phyloP scores from a whole-genome alignment of 2,888 invertebrate genomes.

The Gibbula magus region DNA sequence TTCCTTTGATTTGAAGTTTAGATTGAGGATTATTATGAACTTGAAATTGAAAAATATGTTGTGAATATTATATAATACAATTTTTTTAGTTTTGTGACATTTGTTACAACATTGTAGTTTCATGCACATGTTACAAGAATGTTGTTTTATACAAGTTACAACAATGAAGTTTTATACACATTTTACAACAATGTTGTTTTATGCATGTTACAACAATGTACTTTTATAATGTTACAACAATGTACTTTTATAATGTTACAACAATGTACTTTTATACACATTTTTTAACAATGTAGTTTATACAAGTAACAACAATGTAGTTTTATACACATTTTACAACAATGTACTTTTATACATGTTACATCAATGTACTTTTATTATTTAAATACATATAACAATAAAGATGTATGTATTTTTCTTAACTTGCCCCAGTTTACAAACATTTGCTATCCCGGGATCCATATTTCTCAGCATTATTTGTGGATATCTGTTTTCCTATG shows the following conservation, averaged over 20 bases:
- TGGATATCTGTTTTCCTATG: conserved; percentile 96
- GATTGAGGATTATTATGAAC: not conserved
- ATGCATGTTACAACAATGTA: no score
- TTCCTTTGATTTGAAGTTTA: no score
- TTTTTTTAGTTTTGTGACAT: no score
- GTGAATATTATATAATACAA: no score
- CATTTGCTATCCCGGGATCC: conserved; percentile 99
- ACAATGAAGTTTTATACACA: no score
- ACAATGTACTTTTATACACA: no score
- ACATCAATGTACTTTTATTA: no score
- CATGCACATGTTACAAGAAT: not conserved
- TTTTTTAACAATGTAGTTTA: not conserved
- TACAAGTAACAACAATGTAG: no score
- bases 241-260: not conserved
- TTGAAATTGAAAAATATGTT: not conserved
- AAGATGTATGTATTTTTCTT: conserved; percentile 44
- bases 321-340: not conserved
- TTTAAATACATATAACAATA: not conserved
- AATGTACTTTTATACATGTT: not conserved
- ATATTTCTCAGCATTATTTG: conserved; percentile 97
- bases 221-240: not conserved
- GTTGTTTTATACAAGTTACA: not conserved
- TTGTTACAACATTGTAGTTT: no score
- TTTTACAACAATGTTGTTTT: not conserved
- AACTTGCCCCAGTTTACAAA: conserved; percentile 83